Conservation (phyloP, 2,113 vertebrate species). For the Melanostigma gelatinosum region DNA sequence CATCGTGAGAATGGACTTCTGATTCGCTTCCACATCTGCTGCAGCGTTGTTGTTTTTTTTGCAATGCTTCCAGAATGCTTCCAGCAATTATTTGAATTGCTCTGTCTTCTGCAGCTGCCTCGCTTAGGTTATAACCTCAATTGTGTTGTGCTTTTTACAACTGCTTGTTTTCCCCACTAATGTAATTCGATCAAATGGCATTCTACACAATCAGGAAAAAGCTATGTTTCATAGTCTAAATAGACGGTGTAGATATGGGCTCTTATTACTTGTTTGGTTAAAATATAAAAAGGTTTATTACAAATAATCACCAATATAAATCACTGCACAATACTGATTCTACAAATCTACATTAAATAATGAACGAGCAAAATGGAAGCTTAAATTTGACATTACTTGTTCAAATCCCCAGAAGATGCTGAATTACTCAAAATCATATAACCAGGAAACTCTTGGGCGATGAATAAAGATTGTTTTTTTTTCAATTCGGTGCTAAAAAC, state of each 20-base stretch:
- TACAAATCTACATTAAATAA: not conserved
- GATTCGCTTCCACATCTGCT: slow-evolving; percentile 26
- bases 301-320: not conserved
- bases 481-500: too few species aligned
- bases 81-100: slow-evolving; percentile 32
- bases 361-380: not conserved
- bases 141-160: slow-evolving; percentile 14
- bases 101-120: slow-evolving; percentile 1
- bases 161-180: slow-evolving; percentile 14
- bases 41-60: not conserved
- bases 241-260: not conserved
- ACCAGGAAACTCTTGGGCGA: too few species aligned
- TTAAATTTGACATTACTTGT: not conserved
- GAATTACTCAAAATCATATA: not conserved
- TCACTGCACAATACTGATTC: not conserved
- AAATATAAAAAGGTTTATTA: not conserved
- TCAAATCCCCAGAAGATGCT: not conserved
- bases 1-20: slow-evolving; percentile 12
- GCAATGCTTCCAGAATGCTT: not conserved
- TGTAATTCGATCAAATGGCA: not conserved
- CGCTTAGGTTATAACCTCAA: slow-evolving; percentile 17
- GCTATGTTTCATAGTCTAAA: not conserved
- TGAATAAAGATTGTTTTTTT: too few species aligned
- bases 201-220: not conserved
- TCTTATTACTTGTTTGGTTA: slow-evolving; percentile 2